phyloP scores from a whole-genome alignment of 2,113 vertebrate species.

The Pteropus alecto region DNA sequence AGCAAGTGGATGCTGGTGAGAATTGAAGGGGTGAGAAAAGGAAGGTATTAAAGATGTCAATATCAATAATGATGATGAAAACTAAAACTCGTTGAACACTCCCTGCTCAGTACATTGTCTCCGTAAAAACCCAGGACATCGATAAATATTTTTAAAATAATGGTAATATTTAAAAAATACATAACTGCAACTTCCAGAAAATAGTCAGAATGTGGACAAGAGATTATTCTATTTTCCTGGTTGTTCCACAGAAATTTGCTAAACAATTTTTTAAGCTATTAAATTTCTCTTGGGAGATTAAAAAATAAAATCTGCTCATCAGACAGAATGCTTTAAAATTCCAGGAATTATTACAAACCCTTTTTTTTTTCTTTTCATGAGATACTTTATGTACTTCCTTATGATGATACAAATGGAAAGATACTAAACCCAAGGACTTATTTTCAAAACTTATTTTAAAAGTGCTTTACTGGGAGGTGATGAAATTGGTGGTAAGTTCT shows the following conservation, averaged over 20 bases:
- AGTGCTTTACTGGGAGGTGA: not conserved
- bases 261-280: not conserved
- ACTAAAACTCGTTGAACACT: not conserved
- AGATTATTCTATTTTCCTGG: not conserved
- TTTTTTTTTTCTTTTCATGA: not conserved
- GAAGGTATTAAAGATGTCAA: not conserved
- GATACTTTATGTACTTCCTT: not conserved
- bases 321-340: not conserved
- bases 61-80: not conserved
- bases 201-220: not conserved
- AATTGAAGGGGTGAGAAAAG: not conserved
- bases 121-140: not conserved
- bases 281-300: not conserved
- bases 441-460: not conserved
- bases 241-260: not conserved
- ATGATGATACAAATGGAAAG: not conserved
- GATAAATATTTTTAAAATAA: not conserved
- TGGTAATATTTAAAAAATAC: not conserved
- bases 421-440: not conserved
- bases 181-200: not conserved
- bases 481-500: not conserved
- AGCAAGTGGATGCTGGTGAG: not conserved
- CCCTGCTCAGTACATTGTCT: not conserved
- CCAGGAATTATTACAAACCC: not conserved
- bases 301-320: not conserved